phyloP scores from a whole-genome alignment of 2,113 vertebrate genomes.

The Grammomys surdaster region DNA sequence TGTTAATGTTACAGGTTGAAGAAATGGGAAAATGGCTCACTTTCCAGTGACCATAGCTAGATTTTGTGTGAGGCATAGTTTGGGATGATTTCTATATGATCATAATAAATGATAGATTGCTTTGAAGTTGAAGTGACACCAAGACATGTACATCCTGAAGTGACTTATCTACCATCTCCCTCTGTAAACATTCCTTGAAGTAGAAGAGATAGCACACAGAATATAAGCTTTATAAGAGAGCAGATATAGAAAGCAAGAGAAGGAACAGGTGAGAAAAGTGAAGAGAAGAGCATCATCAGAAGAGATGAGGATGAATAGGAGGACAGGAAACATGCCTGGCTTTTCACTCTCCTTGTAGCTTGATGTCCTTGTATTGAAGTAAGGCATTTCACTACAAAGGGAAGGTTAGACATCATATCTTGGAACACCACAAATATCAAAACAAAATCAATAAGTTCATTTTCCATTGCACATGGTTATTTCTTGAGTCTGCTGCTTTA shows the following conservation, averaged over 20 bases:
- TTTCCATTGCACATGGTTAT: neutral
- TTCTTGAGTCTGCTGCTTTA: neutral
- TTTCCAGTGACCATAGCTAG: neutral
- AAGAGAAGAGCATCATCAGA: neutral
- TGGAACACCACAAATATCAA: neutral
- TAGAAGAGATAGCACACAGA: neutral
- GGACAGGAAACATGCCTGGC: neutral
- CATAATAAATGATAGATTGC: neutral
- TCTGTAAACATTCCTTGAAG: neutral
- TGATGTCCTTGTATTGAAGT: neutral
- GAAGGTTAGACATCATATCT: accelerated
- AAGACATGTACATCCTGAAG: too few species aligned
- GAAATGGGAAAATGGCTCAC: neutral
- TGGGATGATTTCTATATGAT: neutral
- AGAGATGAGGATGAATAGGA: too few species aligned
- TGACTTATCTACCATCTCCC: neutral
- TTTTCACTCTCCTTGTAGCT: too few species aligned
- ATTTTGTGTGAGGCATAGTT: neutral
- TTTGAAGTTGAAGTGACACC: neutral
- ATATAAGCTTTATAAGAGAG: neutral
- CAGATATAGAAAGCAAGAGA: neutral
- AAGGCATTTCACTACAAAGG: neutral
- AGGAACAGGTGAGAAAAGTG: neutral
- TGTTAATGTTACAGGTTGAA: accelerated
- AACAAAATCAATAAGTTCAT: too few species aligned